Evolutionary conservation across 2,797 vertebrate species (phyloP).

Genomic region (Trichosurus vulpecula): DNA sequence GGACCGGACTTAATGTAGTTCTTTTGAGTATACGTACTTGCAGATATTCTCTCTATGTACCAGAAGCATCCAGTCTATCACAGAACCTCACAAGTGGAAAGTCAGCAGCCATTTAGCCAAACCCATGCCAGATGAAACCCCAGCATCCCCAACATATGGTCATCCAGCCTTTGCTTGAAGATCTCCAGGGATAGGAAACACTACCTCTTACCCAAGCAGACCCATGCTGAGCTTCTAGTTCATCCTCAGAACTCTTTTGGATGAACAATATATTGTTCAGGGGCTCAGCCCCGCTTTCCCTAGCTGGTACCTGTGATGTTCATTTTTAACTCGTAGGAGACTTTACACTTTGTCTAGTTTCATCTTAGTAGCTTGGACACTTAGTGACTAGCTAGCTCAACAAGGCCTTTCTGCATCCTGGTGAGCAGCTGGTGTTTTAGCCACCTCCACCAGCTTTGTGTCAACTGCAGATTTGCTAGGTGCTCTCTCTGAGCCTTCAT

Average conservation of each 20-base stretch:
- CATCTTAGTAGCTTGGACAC: not conserved
- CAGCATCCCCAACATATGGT: conserved; percentile 4
- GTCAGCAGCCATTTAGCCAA: conserved; percentile 16
- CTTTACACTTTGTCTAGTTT: not conserved
- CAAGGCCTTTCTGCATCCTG: not conserved
- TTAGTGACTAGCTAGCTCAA: not conserved
- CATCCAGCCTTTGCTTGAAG: not conserved
- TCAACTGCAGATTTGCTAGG: not conserved
- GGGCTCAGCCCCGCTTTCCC: not conserved
- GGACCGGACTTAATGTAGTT: not conserved
- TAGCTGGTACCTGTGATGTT: not conserved
- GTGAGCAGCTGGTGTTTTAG: not conserved
- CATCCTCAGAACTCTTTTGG: not conserved
- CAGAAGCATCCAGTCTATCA: not conserved
- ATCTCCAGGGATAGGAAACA: not conserved
- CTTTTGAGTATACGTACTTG: not conserved
- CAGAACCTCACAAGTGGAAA: not conserved
- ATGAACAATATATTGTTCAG: not conserved
- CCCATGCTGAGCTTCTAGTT: not conserved
- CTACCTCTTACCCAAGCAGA: not conserved
- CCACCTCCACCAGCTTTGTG: not conserved
- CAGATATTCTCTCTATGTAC: not conserved
- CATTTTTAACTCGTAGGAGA: not conserved
- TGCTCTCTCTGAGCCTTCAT: not conserved
- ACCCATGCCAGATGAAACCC: not conserved